Conservation (phyloP, 2,888 invertebrate species). For the Drosophila siamana region DNA sequence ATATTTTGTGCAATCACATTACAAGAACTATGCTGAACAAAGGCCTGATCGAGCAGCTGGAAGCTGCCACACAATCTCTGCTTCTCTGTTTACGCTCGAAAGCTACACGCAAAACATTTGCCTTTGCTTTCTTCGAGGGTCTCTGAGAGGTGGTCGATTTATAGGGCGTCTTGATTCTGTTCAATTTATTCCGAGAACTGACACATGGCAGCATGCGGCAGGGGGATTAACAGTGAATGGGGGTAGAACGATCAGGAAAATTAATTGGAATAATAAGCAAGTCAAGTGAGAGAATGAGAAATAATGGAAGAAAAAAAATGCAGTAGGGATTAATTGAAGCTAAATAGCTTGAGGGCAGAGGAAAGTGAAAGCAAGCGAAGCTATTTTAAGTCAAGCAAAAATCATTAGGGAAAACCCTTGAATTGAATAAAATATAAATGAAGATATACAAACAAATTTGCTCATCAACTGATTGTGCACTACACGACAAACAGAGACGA, state of each 20-base stretch:
- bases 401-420: no score
- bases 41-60: slow-evolving; percentile 45
- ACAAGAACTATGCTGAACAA: slow-evolving; percentile 64
- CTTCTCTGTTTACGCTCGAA: slow-evolving; percentile 42
- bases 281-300: background rate
- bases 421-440: no score
- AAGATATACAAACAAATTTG: no score
- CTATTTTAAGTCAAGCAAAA: no score
- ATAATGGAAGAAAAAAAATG: background rate
- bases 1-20: slow-evolving; percentile 59
- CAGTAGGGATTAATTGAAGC: background rate
- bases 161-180: slow-evolving; percentile 4
- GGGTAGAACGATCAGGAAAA: slow-evolving; percentile 20
- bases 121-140: slow-evolving; percentile 28
- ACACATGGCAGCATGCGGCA: slow-evolving; percentile 36
- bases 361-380: background rate
- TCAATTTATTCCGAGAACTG: slow-evolving; percentile 33
- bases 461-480: no score
- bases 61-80: slow-evolving; percentile 14
- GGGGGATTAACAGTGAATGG: slow-evolving; percentile 42
- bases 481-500: no score
- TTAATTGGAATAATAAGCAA: slow-evolving; percentile 9
- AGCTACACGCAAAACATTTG: slow-evolving; percentile 41
- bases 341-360: background rate
- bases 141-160: slow-evolving; percentile 14